phyloP scores from a whole-genome alignment of 1,140 invertebrate species.

The Cydia splendana region DNA sequence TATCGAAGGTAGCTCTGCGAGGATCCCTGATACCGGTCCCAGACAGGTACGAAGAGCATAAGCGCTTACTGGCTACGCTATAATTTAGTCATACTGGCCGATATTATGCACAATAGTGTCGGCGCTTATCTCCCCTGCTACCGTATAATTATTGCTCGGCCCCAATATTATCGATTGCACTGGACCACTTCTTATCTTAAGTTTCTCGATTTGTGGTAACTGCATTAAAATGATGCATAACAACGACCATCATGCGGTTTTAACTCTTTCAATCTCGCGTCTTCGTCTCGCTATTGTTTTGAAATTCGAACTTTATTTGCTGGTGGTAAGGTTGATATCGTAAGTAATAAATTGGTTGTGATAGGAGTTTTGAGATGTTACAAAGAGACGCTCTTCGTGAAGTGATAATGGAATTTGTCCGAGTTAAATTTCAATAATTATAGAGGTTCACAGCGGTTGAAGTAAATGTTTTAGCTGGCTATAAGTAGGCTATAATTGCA shows the following conservation, averaged over 20 bases:
- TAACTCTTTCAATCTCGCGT: not conserved
- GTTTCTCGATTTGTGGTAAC: slow-evolving; percentile 65
- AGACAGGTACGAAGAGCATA: slow-evolving; percentile 34
- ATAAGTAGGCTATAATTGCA: not conserved
- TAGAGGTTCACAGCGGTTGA: slow-evolving; percentile 35
- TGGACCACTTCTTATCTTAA: slow-evolving; percentile 55
- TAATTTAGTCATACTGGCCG: slow-evolving; percentile 69
- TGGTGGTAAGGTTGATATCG: not conserved
- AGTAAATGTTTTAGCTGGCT: not conserved
- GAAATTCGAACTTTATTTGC: not conserved
- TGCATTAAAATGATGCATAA: slow-evolving; percentile 66
- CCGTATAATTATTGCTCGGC: slow-evolving; percentile 67
- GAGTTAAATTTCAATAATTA: slow-evolving; percentile 55
- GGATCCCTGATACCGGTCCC: slow-evolving; percentile 45
- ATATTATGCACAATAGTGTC: slow-evolving; percentile 70
- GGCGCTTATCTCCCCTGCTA: slow-evolving; percentile 62
- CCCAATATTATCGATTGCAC: slow-evolving; percentile 55
- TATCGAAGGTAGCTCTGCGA: slow-evolving; percentile 1
- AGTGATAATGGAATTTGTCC: slow-evolving; percentile 56
- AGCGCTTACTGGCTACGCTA: slow-evolving; percentile 43
- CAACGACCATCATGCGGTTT: slow-evolving; percentile 46
- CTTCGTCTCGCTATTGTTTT: not conserved
- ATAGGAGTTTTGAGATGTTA: not conserved
- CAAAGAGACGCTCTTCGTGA: slow-evolving; percentile 27
- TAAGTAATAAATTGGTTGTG: not conserved